Evolutionary conservation across 1,140 invertebrate species (phyloP), one percentile per base, ranked within the genome.

Genomic region (Procambarus virginalis): DNA sequence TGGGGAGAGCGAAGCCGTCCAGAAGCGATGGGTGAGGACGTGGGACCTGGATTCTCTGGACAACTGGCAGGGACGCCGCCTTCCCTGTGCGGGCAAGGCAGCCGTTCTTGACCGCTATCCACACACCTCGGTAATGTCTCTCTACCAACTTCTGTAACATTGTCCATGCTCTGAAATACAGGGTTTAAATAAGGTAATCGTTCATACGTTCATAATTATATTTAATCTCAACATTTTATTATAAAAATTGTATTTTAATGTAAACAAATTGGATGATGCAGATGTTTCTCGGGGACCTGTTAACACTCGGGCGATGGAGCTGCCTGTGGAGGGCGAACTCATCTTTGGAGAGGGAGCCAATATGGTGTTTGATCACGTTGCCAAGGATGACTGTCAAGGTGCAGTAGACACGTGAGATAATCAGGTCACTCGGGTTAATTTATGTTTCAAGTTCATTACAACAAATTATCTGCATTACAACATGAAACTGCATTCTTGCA

Each of bases 291-390:
- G 82, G 88, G 10, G 75, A 76, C 48, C 45, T 45, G 46, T 55
- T 89, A 12, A 79, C 82, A 17, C 73, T 84, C 14, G 81, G 70
- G 14, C 88, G 8, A 10, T 89, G 75, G 88, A 89, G 12, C 48
- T 89, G 3, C 82, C 88, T 8, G 14, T 89, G 3, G 75, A 84
- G 5, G 88, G 88, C n/a, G 81, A 89, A 75, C 20, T 89, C 20
- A 84, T 89, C 60, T 48, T 89, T 9, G 88, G 88, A 8, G 75
- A 76, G 12, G 82, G 49, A 22, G 75, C 88, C n/a, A 76, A 82
- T n/a, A 68, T 89, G 70, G 45, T 89, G n/a, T 79, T 89, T 49
- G 82, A 89, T 46, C 17, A 60, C 46, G 45, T 55, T 22, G 8
- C 55, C 34, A 22, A 17, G 12, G 46, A 48, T 8, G 14, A 45